Conservation (phyloP, 53 echinoderm and acorn worm genomes). For the Astropecten irregularis region DNA sequence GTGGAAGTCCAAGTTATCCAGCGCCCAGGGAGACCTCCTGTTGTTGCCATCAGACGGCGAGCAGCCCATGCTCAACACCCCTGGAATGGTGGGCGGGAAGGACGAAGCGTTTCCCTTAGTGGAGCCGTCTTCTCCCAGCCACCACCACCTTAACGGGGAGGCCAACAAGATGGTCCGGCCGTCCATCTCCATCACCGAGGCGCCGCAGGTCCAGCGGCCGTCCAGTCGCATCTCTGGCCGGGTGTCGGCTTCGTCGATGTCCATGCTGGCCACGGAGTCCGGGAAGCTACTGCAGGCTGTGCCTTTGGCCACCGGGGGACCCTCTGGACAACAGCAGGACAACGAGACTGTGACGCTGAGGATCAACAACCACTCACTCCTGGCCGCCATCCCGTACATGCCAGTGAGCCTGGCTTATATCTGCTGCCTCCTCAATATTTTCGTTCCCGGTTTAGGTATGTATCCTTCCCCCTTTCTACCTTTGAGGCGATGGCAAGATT, state of each 20-base stretch:
- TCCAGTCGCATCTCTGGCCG: constrained; percentile 33
- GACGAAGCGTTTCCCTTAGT: background rate
- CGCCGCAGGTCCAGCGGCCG: constrained; percentile 19
- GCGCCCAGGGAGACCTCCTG: background rate
- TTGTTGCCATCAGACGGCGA: background rate
- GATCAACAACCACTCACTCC: constrained; percentile 31
- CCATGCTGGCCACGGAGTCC: constrained; percentile 52
- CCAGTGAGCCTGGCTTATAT: constrained; percentile 71
- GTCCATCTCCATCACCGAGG: constrained; percentile 48
- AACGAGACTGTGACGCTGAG: background rate
- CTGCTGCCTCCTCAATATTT: constrained; percentile 69
- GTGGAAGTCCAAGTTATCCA: constrained; percentile 79
- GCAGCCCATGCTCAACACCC: background rate
- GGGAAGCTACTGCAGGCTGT: constrained; percentile 36
- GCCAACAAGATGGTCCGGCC: constrained; percentile 40
- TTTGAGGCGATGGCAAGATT: too few relatives aligned
- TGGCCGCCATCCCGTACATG: constrained; percentile 77
- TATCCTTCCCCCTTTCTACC: too few relatives aligned
- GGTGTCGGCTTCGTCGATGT: constrained; percentile 12
- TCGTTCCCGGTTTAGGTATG: constrained; percentile 87
- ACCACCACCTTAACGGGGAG: constrained; percentile 4
- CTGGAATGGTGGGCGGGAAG: background rate
- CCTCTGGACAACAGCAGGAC: background rate
- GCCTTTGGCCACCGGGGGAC: constrained; percentile 16
- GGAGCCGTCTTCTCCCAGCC: constrained; percentile 1